Evolutionary conservation across 92 coral and sea anemone species (phyloP).

Genomic region (Pocillopora meandrina): DNA sequence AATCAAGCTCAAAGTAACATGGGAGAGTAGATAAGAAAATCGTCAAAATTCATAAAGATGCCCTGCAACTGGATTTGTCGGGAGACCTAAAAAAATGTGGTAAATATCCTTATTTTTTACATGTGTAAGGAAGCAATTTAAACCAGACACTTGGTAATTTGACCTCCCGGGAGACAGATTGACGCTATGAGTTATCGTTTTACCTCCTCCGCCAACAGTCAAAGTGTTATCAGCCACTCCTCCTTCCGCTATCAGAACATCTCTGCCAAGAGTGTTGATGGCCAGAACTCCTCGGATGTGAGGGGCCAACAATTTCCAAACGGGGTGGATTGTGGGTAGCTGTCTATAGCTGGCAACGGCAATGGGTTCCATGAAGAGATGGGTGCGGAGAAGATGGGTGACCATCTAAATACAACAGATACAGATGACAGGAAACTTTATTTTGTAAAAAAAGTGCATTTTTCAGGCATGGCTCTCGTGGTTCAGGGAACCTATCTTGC

Average conservation of each 20-base stretch:
- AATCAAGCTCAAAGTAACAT: no score
- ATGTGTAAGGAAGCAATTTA: no score
- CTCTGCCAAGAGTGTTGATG: conserved; percentile 50
- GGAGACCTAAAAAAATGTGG: not conserved
- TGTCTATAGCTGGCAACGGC: conserved; percentile 53
- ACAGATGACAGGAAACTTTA: not conserved
- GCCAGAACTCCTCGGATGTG: conserved; percentile 51
- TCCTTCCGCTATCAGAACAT: conserved; percentile 38
- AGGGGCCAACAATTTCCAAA: conserved; percentile 47
- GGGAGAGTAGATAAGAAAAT: no score
- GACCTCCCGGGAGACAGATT: no score
- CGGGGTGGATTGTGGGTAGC: conserved; percentile 46
- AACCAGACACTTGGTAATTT: no score
- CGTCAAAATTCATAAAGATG: no score
- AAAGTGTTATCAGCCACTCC: conserved; percentile 41
- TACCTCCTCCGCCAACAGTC: conserved; percentile 53
- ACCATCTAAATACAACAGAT: conserved; percentile 26
- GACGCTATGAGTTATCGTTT: not conserved
- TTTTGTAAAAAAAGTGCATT: no score
- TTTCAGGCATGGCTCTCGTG: no score
- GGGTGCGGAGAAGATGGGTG: conserved; percentile 51
- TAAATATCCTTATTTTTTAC: no score
- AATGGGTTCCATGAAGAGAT: conserved; percentile 53
- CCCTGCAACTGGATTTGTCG: no score
- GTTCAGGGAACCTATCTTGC: no score